These are phyloP conservation scores for Fratercula arctica DNA, from an alignment of 2,797 vertebrate species.

Conservation along the genomic window DNA sequence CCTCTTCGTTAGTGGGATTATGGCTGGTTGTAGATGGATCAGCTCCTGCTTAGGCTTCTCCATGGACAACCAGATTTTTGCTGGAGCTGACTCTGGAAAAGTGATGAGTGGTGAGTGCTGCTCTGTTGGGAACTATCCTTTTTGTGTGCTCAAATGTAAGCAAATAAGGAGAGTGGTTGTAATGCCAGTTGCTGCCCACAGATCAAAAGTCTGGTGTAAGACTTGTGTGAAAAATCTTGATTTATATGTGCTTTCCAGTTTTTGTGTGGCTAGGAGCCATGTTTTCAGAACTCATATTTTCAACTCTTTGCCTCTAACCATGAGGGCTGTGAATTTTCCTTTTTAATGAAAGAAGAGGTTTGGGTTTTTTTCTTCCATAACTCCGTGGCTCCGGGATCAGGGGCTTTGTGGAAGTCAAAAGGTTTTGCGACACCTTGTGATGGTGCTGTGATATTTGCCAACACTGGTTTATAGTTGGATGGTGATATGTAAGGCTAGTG, in stretches of 20 bases:
- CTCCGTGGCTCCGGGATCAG: background rate
- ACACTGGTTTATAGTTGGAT: background rate
- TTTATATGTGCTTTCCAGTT: background rate
- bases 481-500: background rate
- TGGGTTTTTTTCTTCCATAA: background rate
- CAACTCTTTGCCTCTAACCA: background rate
- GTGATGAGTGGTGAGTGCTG: background rate
- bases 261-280: background rate
- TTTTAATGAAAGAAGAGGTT: background rate
- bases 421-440: background rate
- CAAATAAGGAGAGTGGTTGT: background rate
- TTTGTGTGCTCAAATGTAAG: background rate
- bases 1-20: background rate
- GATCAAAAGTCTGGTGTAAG: background rate
- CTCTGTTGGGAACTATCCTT: background rate
- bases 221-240: background rate
- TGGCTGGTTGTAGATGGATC: background rate
- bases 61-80: background rate
- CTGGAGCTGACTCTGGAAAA: background rate
- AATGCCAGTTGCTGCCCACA: background rate
- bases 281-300: background rate
- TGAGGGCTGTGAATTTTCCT: background rate
- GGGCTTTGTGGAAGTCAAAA: background rate
- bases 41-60: background rate
- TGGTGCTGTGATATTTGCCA: conserved; percentile 27